phyloP scores from a whole-genome alignment of 2,113 vertebrate genomes.

The Kryptolebias marmoratus region DNA sequence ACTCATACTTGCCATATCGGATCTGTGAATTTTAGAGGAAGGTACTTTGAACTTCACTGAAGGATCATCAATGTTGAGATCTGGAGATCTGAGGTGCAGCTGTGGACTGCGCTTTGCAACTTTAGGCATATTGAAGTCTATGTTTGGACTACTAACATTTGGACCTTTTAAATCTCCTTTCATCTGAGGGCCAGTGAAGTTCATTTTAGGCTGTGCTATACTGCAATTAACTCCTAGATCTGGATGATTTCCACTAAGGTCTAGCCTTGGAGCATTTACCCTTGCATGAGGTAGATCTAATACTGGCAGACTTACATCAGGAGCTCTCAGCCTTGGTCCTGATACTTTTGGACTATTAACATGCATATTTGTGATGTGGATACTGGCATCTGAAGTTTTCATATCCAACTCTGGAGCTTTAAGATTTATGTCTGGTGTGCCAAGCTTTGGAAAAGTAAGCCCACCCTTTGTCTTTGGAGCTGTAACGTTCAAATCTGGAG shows the following conservation, averaged over 20 bases:
- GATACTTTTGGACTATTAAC: slow-evolving; percentile 45
- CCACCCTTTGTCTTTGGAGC: slow-evolving; percentile 64
- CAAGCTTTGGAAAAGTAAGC: slow-evolving; percentile 40
- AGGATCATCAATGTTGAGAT: slow-evolving; percentile 40
- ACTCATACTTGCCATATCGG: slow-evolving; percentile 37
- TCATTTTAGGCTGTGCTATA: slow-evolving; percentile 26
- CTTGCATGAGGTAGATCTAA: slow-evolving; percentile 47
- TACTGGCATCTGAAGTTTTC: slow-evolving; percentile 40
- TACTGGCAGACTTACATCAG: slow-evolving; percentile 30
- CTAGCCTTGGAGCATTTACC: slow-evolving; percentile 51
- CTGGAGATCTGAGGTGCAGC: slow-evolving; percentile 41
- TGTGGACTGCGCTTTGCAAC: slow-evolving; percentile 36
- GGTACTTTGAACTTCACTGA: slow-evolving; percentile 35
- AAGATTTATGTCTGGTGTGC: slow-evolving; percentile 52
- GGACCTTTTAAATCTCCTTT: slow-evolving; percentile 29
- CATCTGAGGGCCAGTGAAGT: slow-evolving; percentile 40
- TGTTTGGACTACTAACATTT: slow-evolving; percentile 14
- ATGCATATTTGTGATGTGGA: slow-evolving; percentile 51
- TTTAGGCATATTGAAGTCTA: slow-evolving; percentile 44
- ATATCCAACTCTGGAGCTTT: slow-evolving; percentile 59
- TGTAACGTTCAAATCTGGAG: slow-evolving; percentile 55
- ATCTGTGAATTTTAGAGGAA: slow-evolving; percentile 36
- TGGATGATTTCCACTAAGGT: slow-evolving; percentile 34
- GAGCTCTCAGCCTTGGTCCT: slow-evolving; percentile 36
- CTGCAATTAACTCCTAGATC: slow-evolving; percentile 39